Evolutionary conservation across 2,113 vertebrate genomes (phyloP), one percentile per base, ranked within the genome.

Genomic region (Pedetes capensis): DNA sequence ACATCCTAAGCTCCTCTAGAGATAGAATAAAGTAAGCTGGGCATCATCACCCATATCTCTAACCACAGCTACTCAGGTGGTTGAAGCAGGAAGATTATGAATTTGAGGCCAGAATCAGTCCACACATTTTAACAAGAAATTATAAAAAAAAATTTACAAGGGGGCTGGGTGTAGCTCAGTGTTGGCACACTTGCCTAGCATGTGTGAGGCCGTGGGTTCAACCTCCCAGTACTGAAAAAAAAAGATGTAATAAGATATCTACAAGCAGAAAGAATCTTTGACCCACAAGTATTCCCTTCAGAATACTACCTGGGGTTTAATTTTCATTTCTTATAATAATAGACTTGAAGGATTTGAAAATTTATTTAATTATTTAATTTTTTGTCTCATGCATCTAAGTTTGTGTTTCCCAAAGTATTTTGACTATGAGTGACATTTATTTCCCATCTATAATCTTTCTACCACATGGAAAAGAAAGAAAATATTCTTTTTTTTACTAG

Each of bases 371-470:
- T 79, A 27, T 76, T 89, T 93, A 11, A 23, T 87, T 37, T 95
- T 47, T 95, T 64, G 39, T 4, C 14, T 69, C 20, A 80, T 68
- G 17, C 78, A 44, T 91, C 25, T 88, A 17, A 75, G 57, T 71
- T 68, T 95, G 14, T 53, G 84, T 89, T 92, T 94, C 39, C 61
- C 61, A 64, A 84, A 59, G 5, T 39, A 53, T 64, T 83, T 93
- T 91, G 10, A 71, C 17, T 87, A 34, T 61, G 23, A 76, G 47
- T 11, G 66, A 93, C 37, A 68, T 37, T 51, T 75, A 69, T 44
- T 89, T 53, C 20, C 79, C 25, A 20, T 92, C 47, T 75, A 94
- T 97, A 97, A 96, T 69, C 61, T 76, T 89, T 78, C 22, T 44
- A 49, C 83, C 55, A 14, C 88, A 87, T 93, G 87, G 20, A 61